These are phyloP conservation scores for Drosophila eugracilis DNA, from an alignment of 1,140 invertebrate genomes.

Conservation along the genomic window DNA sequence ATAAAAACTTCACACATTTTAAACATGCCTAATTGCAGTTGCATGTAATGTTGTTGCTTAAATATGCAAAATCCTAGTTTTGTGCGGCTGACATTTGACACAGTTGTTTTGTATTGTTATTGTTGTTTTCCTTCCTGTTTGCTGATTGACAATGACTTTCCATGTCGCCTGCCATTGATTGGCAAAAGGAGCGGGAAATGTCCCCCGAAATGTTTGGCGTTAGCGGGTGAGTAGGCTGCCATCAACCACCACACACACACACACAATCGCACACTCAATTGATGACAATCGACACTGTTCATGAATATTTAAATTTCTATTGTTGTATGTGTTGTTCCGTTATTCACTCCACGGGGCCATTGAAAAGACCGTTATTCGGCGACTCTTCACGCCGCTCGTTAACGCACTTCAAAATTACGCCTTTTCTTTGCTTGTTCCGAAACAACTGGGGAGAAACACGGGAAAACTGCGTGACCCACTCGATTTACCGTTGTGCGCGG, in stretches of 20 bases:
- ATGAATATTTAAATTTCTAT: conserved; percentile 78
- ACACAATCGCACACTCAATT: conserved; percentile 30
- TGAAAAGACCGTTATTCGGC: conserved; percentile 15
- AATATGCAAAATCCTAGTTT: conserved; percentile 64
- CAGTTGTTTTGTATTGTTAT: conserved; percentile 36
- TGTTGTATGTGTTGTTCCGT: conserved; percentile 55
- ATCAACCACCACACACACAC: not conserved
- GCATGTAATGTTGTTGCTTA: conserved; percentile 37
- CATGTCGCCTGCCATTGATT: conserved; percentile 13
- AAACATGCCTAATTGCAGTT: conserved; percentile 61
- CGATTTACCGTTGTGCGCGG: conserved; percentile 16
- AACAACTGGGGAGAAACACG: not conserved
- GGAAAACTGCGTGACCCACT: conserved; percentile 10
- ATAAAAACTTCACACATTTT: not conserved
- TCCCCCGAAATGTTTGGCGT: conserved; percentile 22
- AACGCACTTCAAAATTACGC: conserved; percentile 29
- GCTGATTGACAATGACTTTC: conserved; percentile 39
- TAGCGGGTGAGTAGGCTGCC: not conserved
- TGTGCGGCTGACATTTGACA: conserved; percentile 65
- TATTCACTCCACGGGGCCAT: conserved; percentile 18
- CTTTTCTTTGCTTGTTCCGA: not conserved
- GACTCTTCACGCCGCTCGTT: conserved; percentile 28
- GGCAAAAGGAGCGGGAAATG: conserved; percentile 30
- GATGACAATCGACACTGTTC: conserved; percentile 62
- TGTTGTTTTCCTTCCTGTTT: conserved; percentile 25